Conservation (phyloP, 2,888 invertebrate species). For the Sceliomorpha sp. region DNA sequence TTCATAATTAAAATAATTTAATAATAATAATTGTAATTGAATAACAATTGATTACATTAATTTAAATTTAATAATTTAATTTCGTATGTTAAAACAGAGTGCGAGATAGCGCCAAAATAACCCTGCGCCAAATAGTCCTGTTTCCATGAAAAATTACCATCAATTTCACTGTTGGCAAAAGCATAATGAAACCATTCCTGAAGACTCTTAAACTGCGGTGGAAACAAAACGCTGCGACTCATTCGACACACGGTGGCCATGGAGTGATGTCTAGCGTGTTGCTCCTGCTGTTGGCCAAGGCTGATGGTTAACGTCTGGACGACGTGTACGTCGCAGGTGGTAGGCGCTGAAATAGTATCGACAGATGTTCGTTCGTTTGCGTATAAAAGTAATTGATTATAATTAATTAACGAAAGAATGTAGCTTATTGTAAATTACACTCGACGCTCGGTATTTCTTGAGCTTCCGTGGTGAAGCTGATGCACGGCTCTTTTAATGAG, state of each 20-base stretch:
- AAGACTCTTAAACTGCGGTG: slow-evolving; percentile 96
- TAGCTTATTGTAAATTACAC: no score
- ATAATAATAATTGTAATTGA: no score
- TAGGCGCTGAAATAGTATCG: slow-evolving; percentile 77
- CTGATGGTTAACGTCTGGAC: slow-evolving; percentile 95
- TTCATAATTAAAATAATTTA: no score
- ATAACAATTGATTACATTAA: no score
- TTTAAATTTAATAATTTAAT: no score
- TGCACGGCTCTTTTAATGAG: slow-evolving; percentile 94
- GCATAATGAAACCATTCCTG: slow-evolving; percentile 99
- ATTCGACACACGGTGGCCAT: slow-evolving; percentile 97
- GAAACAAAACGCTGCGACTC: slow-evolving; percentile 94
- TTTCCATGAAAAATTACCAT: slow-evolving; percentile 88
- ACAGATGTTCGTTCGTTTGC: no score
- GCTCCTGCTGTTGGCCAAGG: slow-evolving; percentile 87
- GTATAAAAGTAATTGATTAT: slow-evolving; percentile 25
- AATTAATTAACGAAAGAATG: no score
- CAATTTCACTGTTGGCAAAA: slow-evolving; percentile 96
- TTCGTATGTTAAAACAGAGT: no score
- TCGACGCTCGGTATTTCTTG: slow-evolving; percentile 89
- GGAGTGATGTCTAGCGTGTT: slow-evolving; percentile 87
- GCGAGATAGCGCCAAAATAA: no score
- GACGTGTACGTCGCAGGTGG: slow-evolving; percentile 87
- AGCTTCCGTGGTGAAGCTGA: slow-evolving; percentile 95
- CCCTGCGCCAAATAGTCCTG: no score